Base-by-base conservation (phyloP, 2,113 vertebrate species). In the Mus pahari region DNA sequence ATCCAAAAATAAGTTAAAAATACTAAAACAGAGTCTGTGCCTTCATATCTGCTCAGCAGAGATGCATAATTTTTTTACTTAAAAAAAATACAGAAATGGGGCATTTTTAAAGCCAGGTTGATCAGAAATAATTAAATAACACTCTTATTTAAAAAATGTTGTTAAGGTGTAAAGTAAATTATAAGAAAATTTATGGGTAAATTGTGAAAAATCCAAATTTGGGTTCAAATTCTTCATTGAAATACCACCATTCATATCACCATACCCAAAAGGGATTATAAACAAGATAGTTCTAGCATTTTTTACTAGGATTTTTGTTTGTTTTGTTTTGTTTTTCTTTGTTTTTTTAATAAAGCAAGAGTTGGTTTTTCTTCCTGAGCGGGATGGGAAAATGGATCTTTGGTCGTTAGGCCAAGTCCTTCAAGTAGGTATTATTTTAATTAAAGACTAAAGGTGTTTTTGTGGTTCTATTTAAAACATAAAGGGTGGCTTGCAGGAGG, bases 401-500 rank as follows among this genome's bases (percentile, higher is more conserved):
- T 74, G 77, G 82, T 87, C 48, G n/a, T 66, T 94, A 42, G 93
- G 33, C 91, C 62, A 83, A 48, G 45, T 95, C 79, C 96, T 95
- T 79, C 87, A 91, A 96, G 70, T 84, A 95, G 93, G 68, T 96
- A 92, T 90, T 92, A 94, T 95, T 97, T 96, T 95, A 96, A 95
- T 91, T 78, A 95, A 96, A 96, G 90, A 71, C 83, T 78, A 86
- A 97, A 97, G 84, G 70, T 94, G 89, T 96, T 97, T 96, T 96
- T 97, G 81, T 96, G 94, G 82, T 92, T 96, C 60, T 92, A 48
- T 91, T 94, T 83, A 78, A 96, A 96, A 94, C 86, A 78, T 8
- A 68, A 77, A 83, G 42, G 39, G 82, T 87, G 83, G 93, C 90
- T 95, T 96, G 94, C 93, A 93, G 95, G 78, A 97, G 94, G 66